Evolutionary conservation across 2,888 invertebrate species (phyloP).

Genomic region (Chrysolina oricalcia): DNA sequence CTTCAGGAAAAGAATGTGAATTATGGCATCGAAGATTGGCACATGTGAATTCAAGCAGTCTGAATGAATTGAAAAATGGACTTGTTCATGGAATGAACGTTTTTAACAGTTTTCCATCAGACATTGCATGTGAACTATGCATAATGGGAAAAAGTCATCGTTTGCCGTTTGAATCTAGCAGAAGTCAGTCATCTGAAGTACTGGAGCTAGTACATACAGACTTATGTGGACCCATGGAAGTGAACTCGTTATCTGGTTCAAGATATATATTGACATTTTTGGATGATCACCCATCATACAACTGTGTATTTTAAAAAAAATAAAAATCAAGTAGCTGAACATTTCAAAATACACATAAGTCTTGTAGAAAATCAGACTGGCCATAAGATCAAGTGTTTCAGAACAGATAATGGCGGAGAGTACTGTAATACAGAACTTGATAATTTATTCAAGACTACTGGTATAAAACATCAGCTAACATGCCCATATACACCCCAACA

Average conservation of each 20-base stretch:
- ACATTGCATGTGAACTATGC: slow-evolving; percentile 8
- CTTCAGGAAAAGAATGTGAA: too few relatives aligned
- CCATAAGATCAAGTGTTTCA: slow-evolving; percentile 20
- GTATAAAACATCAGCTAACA: slow-evolving; percentile 22
- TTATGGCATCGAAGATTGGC: background rate
- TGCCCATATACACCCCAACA: slow-evolving; percentile 6
- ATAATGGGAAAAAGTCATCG: slow-evolving; percentile 8
- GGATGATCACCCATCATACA: slow-evolving; percentile 3
- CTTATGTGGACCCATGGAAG: slow-evolving; percentile 22
- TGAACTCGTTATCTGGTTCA: slow-evolving; percentile 2
- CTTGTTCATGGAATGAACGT: background rate
- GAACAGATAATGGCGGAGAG: background rate
- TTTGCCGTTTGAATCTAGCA: background rate
- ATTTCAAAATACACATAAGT: slow-evolving; percentile 8
- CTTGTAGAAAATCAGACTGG: slow-evolving; percentile 17
- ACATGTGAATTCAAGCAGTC: slow-evolving; percentile 23
- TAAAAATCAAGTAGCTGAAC: slow-evolving; percentile 15
- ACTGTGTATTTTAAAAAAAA: slow-evolving; percentile 20
- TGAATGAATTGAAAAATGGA: background rate
- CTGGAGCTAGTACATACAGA: slow-evolving; percentile 19
- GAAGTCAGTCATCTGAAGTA: background rate
- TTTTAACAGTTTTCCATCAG: background rate
- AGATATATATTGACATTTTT: slow-evolving; percentile 11
- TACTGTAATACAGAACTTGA: slow-evolving; percentile 4
- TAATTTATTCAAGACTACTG: slow-evolving; percentile 17